phyloP scores from a whole-genome alignment of 2,113 vertebrate genomes.

The Lipotes vexillifer region DNA sequence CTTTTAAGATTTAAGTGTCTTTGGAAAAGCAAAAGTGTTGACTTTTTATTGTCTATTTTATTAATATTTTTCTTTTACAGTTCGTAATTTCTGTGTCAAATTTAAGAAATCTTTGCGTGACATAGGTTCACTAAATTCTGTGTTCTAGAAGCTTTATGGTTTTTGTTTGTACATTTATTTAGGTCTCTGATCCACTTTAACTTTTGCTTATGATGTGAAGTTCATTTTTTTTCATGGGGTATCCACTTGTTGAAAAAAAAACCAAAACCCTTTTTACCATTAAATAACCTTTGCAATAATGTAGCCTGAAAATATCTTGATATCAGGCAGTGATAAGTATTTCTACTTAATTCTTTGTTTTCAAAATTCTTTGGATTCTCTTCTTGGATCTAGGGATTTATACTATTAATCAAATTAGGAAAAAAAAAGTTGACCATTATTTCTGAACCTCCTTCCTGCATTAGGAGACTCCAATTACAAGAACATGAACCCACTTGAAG shows the following conservation, averaged over 20 bases:
- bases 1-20: neutral
- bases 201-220: neutral
- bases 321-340: neutral
- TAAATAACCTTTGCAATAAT: neutral
- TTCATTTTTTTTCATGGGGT: neutral
- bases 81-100: neutral
- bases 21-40: neutral
- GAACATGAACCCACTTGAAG: neutral
- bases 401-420: neutral
- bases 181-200: neutral
- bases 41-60: neutral
- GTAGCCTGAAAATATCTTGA: neutral
- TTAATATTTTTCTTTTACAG: neutral
- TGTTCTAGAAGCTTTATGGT: neutral
- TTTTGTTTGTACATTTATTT: neutral
- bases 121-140: neutral
- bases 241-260: neutral
- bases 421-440: neutral
- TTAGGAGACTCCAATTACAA: neutral
- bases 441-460: fast-evolving
- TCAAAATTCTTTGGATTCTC: neutral
- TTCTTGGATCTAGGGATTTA: neutral
- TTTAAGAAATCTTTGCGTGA: neutral
- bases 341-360: neutral
- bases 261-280: no score